Evolutionary conservation across 2,113 vertebrate species (phyloP).

Genomic region (Boulengeromyrus knoepffleri): DNA sequence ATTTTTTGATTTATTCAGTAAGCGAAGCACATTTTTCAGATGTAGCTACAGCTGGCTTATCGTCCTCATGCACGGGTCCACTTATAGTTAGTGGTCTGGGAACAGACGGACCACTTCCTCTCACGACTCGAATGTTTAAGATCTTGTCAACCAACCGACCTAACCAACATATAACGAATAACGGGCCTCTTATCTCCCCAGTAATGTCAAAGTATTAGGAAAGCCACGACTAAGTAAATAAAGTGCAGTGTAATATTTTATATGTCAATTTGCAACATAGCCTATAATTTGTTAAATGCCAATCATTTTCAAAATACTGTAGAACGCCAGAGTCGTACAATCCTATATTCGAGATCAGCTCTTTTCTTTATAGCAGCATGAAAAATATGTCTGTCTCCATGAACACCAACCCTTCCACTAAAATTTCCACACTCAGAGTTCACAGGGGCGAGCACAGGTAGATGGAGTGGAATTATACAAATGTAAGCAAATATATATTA

Average conservation of each 20-base stretch:
- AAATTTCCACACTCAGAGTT: not conserved
- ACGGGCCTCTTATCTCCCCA: not conserved
- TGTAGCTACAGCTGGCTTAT: not conserved
- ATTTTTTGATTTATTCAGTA: not conserved
- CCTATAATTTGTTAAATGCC: not conserved
- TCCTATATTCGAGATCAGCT: not conserved
- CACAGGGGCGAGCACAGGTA: not conserved
- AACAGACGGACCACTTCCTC: not conserved
- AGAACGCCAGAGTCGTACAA: not conserved
- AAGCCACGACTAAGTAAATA: not conserved
- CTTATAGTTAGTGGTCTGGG: not conserved
- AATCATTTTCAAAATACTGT: not conserved
- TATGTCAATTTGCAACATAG: not conserved
- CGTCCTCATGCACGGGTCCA: not conserved
- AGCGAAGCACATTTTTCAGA: not conserved
- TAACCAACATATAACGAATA: not conserved
- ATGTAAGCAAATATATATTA: not conserved
- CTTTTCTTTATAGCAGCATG: not conserved
- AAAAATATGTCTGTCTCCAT: not conserved
- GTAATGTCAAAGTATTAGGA: not conserved
- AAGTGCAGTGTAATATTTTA: not conserved
- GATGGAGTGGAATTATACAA: not conserved
- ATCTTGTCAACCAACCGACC: not conserved
- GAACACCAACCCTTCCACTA: slow-evolving; percentile 64
- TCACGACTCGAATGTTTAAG: not conserved